A percentile compares a stretch with the other conserved stretches of the same genome.
These are phyloP conservation scores for Oncorhynchus mykiss DNA, from an alignment of 2,113 vertebrate species.

Conservation along the genomic window DNA sequence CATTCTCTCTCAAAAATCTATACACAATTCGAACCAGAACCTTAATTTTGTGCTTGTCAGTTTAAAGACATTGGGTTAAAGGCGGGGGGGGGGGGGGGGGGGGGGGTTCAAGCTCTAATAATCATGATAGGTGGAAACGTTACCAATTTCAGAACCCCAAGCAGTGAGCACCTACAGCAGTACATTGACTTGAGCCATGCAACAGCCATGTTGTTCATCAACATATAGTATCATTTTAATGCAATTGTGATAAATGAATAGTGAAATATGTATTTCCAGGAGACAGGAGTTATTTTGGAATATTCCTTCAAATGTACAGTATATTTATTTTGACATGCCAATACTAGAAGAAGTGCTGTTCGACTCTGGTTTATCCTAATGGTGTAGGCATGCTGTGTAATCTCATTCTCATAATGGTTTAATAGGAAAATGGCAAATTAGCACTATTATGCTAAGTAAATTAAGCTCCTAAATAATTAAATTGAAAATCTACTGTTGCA, in stretches of 20 bases:
- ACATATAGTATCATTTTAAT: neutral
- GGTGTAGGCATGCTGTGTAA: neutral
- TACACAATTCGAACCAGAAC: neutral
- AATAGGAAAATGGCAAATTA: neutral
- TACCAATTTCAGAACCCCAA: neutral
- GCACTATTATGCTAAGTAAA: conserved; percentile 3
- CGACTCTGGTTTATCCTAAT: too few species aligned
- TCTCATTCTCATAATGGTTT: neutral
- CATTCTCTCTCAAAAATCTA: neutral
- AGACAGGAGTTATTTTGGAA: too few species aligned
- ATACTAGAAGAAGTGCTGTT: too few species aligned
- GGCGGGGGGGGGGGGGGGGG: conserved; percentile 36
- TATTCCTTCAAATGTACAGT: neutral
- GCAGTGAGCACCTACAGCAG: neutral
- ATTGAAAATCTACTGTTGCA: neutral
- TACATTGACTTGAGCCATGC: neutral
- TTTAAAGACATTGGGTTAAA: neutral
- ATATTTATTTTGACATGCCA: neutral
- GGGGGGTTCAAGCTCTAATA: conserved; percentile 46
- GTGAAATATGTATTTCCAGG: neutral
- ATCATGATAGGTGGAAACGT: conserved; percentile 11
- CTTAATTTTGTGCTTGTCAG: neutral
- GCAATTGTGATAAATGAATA: neutral
- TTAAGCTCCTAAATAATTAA: conserved; percentile 1
- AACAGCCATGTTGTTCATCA: neutral